Conservation (phyloP, 1,140 invertebrate genomes). For the Megalopta genalis region DNA sequence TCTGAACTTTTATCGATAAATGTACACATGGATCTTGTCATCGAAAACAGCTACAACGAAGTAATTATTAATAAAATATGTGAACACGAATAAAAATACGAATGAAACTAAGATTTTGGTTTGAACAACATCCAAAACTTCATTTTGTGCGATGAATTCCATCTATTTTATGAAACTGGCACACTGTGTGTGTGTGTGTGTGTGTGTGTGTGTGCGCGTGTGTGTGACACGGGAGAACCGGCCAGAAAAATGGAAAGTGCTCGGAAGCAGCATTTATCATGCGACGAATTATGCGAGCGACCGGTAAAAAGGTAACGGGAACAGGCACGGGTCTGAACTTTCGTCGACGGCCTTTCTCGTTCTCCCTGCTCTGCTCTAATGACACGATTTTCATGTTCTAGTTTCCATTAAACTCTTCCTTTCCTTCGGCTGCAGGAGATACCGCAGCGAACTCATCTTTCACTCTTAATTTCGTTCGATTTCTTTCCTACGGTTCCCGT, state of each 20-base stretch:
- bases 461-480: slow-evolving; percentile 34
- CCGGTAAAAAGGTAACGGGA: background rate
- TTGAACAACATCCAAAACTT: no score
- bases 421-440: slow-evolving; percentile 18
- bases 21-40: no score
- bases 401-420: slow-evolving; percentile 37
- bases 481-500: background rate
- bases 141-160: no score
- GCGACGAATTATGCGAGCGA: slow-evolving; percentile 15
- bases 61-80: no score
- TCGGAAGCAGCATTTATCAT: slow-evolving; percentile 16
- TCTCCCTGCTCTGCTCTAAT: slow-evolving; percentile 13
- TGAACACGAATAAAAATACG: no score
- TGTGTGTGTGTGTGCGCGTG: no score
- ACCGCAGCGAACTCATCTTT: slow-evolving; percentile 16
- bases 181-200: no score
- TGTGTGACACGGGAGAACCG: background rate
- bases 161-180: no score
- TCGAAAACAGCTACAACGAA: no score
- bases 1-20: no score
- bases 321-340: background rate
- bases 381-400: slow-evolving; percentile 38
- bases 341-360: background rate
- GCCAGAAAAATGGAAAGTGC: slow-evolving; percentile 1
- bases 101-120: no score